Conservation (phyloP, 2,113 vertebrate species). For the Cercocebus atys region DNA sequence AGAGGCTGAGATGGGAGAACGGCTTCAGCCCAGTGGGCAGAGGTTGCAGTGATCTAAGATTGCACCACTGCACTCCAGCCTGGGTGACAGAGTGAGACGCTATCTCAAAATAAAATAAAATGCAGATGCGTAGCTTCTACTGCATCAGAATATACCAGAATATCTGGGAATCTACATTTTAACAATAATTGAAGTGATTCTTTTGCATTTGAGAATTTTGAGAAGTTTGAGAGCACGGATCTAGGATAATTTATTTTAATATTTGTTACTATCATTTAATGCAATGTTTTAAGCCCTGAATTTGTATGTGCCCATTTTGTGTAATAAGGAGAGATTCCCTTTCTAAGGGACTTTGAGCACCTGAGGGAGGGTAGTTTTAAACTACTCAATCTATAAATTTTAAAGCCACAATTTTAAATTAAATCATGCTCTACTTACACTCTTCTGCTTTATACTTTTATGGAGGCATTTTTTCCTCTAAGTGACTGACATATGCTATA, state of each 20-base stretch:
- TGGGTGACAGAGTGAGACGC: too few species aligned
- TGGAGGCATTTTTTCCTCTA: conserved; percentile 1
- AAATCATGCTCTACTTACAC: background rate
- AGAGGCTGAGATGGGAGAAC: too few species aligned
- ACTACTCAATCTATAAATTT: background rate
- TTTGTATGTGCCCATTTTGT: background rate
- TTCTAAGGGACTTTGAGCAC: background rate
- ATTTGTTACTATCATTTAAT: background rate
- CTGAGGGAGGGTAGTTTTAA: background rate
- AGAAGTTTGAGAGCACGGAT: background rate
- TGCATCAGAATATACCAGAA: background rate
- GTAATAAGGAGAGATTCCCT: background rate
- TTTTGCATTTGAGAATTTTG: background rate
- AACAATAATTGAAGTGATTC: background rate
- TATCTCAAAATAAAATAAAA: background rate
- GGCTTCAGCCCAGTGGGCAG: too few species aligned
- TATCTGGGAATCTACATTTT: background rate
- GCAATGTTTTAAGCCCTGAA: background rate
- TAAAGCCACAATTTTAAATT: conserved; percentile 20
- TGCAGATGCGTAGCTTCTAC: background rate
- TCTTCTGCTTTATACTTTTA: background rate
- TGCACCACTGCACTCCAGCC: too few species aligned
- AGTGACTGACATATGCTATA: background rate
- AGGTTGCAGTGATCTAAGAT: too few species aligned
- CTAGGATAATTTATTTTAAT: conserved; percentile 4